Percentiles rank a stretch among this genome's conserved stretches.
phyloP scores from a whole-genome alignment of 2,888 invertebrate genomes.

The Bhutanitis thaidina region DNA sequence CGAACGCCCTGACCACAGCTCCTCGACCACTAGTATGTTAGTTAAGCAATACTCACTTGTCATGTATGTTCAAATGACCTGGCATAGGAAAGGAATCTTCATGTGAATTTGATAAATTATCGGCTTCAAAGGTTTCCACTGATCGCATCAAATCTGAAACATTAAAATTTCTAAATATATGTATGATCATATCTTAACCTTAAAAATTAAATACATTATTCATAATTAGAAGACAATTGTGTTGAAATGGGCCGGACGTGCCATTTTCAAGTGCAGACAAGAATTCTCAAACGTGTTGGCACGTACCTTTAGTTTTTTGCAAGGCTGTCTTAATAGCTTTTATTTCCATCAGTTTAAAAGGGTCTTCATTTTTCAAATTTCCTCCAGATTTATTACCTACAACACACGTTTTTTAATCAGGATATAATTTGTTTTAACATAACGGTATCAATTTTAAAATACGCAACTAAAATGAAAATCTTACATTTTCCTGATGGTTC shows the following conservation, averaged over 20 bases:
- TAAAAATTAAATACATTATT: too few relatives aligned
- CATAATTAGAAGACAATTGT: too few relatives aligned
- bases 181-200: too few relatives aligned
- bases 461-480: not conserved
- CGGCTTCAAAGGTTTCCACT: constrained; percentile 66
- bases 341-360: constrained; percentile 73
- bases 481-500: constrained; percentile 62
- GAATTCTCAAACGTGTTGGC: too few relatives aligned
- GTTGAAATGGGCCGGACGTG: too few relatives aligned
- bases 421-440: not conserved
- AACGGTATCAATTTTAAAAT: too few relatives aligned
- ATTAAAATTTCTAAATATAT: too few relatives aligned
- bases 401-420: not conserved
- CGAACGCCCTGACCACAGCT: too few relatives aligned
- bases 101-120: constrained; percentile 49
- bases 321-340: constrained; percentile 71
- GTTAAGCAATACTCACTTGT: constrained; percentile 49
- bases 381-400: constrained; percentile 57
- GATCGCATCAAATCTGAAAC: constrained; percentile 68
- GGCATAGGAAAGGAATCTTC: constrained; percentile 60
- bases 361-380: constrained; percentile 70
- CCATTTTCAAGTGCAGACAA: too few relatives aligned
- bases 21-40: too few relatives aligned
- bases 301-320: constrained; percentile 68
- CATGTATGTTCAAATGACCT: constrained; percentile 65